Conservation (phyloP, 2,888 invertebrate genomes). For the Anagyrus pseudococci region DNA sequence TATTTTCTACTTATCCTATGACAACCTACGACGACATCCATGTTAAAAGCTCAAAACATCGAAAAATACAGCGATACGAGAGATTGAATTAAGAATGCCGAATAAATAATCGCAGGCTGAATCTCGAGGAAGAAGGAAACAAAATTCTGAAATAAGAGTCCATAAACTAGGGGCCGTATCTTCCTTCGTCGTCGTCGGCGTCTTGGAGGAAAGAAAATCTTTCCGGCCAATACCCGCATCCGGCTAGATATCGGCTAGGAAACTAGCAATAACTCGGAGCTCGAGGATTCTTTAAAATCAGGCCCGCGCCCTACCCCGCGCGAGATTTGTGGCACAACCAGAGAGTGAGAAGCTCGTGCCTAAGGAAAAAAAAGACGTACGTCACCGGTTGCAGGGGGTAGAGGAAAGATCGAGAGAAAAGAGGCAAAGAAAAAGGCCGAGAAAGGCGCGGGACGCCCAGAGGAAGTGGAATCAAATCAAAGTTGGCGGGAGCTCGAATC, state of each 20-base stretch:
- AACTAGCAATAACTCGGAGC: slow-evolving; percentile 41
- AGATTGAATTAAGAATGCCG: no score
- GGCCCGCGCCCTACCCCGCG: slow-evolving; percentile 34
- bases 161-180: no score
- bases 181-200: not conserved
- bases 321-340: slow-evolving; percentile 44
- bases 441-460: slow-evolving; percentile 32
- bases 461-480: slow-evolving; percentile 54
- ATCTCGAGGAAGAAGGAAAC: no score
- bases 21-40: no score
- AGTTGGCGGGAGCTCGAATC: slow-evolving; percentile 43
- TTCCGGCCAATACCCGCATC: slow-evolving; percentile 36
- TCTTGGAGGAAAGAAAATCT: slow-evolving; percentile 9
- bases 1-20: no score
- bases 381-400: slow-evolving; percentile 30
- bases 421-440: no score
- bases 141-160: no score
- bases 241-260: slow-evolving; percentile 36
- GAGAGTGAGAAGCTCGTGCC: slow-evolving; percentile 28
- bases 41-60: no score
- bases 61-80: no score
- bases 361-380: slow-evolving; percentile 33
- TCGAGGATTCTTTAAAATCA: slow-evolving; percentile 46
- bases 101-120: no score
- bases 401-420: no score